Percentiles rank a stretch among this genome's conserved stretches.
phyloP scores from a whole-genome alignment of 2,113 vertebrate species.

The Pogona vitticeps region DNA sequence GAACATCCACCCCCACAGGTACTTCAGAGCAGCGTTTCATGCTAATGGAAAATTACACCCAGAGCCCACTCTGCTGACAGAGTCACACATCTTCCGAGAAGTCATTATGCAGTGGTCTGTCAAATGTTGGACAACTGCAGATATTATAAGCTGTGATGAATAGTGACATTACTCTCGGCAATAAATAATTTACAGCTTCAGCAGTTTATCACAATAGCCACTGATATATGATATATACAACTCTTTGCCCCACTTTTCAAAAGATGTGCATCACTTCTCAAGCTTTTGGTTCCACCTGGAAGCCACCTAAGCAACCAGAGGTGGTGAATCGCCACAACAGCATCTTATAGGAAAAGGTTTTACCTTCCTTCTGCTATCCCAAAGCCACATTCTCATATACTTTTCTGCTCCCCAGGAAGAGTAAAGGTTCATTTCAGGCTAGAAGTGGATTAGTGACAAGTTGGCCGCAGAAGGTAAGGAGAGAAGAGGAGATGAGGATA shows the following conservation, averaged over 20 bases:
- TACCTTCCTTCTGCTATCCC: not conserved
- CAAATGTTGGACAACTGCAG: not conserved
- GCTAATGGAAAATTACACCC: not conserved
- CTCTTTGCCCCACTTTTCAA: not conserved
- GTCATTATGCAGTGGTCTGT: not conserved
- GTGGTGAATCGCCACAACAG: not conserved
- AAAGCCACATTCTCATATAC: too few relatives aligned
- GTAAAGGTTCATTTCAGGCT: not conserved
- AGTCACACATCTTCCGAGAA: not conserved
- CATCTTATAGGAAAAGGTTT: not conserved
- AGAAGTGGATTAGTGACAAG: too few relatives aligned
- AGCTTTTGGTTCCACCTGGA: not conserved
- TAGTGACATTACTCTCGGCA: not conserved
- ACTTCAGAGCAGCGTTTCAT: not conserved
- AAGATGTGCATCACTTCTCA: not conserved
- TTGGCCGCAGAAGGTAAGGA: not conserved
- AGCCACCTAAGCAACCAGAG: not conserved
- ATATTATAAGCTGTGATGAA: not conserved
- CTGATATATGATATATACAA: not conserved
- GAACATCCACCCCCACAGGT: not conserved
- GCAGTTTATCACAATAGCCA: not conserved
- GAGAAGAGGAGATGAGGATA: not conserved
- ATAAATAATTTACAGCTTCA: conserved; percentile 14
- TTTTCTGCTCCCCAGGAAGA: not conserved
- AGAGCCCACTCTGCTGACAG: not conserved